Base-by-base conservation (phyloP, 2,888 invertebrate species). In the Empis livida region DNA sequence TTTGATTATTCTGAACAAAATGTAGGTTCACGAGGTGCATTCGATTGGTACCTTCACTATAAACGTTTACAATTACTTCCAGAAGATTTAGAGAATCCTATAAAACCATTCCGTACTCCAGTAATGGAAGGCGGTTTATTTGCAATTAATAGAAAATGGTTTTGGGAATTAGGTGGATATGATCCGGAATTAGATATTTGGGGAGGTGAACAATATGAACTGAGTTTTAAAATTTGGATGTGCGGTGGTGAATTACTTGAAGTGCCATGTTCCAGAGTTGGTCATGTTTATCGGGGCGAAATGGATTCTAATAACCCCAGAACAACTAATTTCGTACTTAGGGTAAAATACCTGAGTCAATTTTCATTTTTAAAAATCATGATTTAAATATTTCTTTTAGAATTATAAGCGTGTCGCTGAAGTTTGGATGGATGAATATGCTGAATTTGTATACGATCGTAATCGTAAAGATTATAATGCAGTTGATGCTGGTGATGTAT, bases 401-500 rank as follows among this genome's bases (percentile, higher is more conserved):
- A 95, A 95, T 69, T 92, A 91, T 68, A 79, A 84, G 38, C 77
- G 95, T 50, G 94, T 95, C 0, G 94, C 94, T 0, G 92, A 91
- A 59, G 95, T 96, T 3, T 97, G 96, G 96, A 95, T 97, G 95
- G 96, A 97, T 63, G 95, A 96, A 59, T 97, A 93, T 65, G 89
- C 88, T 2, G 76, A 93, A 55, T 82, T 80, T 62, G 65, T 97
- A 45, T 96, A 95, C 70, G 69, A 73, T 51, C 75, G 91, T 0
- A 73, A 86, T 30, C 86, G 5, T 8, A 27, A 8, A 8, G 23
- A 4, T 9, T 27, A 27, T 9, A 8, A 27, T 8, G 23, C 5
- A 8, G 8, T 27, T 9, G 23, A 27, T 27, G 23, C 89, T 0
- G 95, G 96, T 0, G 86, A 96, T 70, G 63, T 96, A 43, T 73